These are phyloP conservation scores for Trigoniulus corallinus DNA, from an alignment of 1,140 invertebrate genomes.

Conservation along the genomic window DNA sequence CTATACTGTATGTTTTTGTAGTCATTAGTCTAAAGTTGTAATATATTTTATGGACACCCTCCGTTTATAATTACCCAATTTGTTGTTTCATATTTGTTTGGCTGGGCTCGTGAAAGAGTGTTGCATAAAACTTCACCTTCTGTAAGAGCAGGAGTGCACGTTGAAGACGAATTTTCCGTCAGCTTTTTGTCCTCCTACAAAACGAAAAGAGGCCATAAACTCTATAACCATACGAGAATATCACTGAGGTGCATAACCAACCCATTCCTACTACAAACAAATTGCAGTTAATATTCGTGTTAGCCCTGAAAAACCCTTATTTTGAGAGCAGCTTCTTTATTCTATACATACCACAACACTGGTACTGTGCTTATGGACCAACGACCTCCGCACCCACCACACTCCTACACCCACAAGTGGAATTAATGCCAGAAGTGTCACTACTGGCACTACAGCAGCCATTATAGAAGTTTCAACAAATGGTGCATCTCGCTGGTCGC, in stretches of 20 bases:
- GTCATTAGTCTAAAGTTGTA: not conserved
- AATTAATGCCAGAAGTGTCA: constrained; percentile 16
- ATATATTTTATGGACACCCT: not conserved
- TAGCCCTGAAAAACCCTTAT: constrained; percentile 11
- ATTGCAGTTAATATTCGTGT: constrained; percentile 1
- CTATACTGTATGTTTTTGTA: too few relatives aligned
- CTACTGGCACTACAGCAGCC: constrained; percentile 17
- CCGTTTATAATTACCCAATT: constrained; percentile 35
- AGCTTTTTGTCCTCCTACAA: not conserved
- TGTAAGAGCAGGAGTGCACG: not conserved
- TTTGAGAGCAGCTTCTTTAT: constrained; percentile 17
- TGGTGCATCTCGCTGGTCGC: constrained; percentile 1
- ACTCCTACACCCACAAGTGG: constrained; percentile 15
- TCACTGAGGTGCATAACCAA: too few relatives aligned
- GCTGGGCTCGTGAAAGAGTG: not conserved
- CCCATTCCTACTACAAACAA: constrained; percentile 13
- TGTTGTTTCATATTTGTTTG: not conserved
- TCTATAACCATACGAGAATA: too few relatives aligned
- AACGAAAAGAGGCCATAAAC: too few relatives aligned
- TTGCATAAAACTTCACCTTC: not conserved
- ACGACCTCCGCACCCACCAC: constrained; percentile 14
- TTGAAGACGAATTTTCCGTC: not conserved
- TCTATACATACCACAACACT: constrained; percentile 21
- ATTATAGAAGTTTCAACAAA: constrained; percentile 9
- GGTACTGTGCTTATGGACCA: constrained; percentile 13